Conservation (phyloP, 2,888 invertebrate species). For the Theretra japonica region DNA sequence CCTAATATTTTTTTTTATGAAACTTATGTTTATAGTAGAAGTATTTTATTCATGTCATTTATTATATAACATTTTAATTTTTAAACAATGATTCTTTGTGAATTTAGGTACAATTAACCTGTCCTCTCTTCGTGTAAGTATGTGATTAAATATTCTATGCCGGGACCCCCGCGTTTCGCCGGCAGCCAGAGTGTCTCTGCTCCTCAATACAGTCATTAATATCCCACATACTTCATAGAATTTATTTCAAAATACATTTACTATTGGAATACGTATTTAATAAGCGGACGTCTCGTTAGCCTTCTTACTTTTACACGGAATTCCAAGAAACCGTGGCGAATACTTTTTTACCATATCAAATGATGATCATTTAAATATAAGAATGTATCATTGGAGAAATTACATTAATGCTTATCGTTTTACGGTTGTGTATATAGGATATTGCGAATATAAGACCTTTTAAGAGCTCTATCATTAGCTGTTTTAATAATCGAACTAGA, state of each 20-base stretch:
- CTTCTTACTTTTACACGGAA: constrained; percentile 4
- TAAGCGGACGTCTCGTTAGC: constrained; percentile 1
- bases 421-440: background rate
- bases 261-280: constrained; percentile 38
- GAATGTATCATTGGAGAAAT: background rate
- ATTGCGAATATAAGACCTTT: background rate
- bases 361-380: background rate
- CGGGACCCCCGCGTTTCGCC: constrained; percentile 59
- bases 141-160: constrained; percentile 42
- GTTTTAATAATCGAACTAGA: no score
- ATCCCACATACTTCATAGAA: constrained; percentile 47
- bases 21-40: no score
- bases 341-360: background rate
- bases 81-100: no score
- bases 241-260: constrained; percentile 50
- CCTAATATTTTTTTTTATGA: no score
- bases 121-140: background rate
- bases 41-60: no score
- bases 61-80: no score
- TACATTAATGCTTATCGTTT: background rate
- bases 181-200: constrained; percentile 59
- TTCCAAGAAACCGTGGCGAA: background rate
- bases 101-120: no score
- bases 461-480: no score
- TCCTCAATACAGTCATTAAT: constrained; percentile 65